phyloP scores from a whole-genome alignment of 2,888 invertebrate species.

The Dynastes tityus region DNA sequence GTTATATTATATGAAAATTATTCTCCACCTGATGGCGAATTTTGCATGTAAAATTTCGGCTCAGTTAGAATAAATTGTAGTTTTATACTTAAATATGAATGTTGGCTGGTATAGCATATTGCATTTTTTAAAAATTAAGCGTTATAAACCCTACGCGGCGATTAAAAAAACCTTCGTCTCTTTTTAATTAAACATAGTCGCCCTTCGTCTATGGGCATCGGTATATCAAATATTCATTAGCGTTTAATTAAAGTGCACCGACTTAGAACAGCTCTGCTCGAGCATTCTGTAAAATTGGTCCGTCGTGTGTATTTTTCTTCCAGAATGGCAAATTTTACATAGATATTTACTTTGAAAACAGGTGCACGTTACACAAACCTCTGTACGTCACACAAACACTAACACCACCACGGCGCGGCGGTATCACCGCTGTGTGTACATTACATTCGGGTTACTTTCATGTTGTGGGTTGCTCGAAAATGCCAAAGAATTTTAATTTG shows the following conservation, averaged over 20 bases:
- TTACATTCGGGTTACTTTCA: slow-evolving; percentile 1
- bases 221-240: neutral
- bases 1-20: too few relatives aligned
- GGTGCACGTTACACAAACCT: slow-evolving; percentile 24
- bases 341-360: slow-evolving; percentile 29
- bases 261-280: neutral
- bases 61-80: too few relatives aligned
- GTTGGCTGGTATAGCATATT: too few relatives aligned
- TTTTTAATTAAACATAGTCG: too few relatives aligned
- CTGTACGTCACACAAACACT: neutral
- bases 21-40: too few relatives aligned
- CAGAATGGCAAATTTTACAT: slow-evolving; percentile 5
- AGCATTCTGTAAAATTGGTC: slow-evolving; percentile 12
- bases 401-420: neutral
- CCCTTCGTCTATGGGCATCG: too few relatives aligned
- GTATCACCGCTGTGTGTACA: neutral
- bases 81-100: too few relatives aligned
- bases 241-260: neutral
- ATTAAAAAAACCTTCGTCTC: too few relatives aligned
- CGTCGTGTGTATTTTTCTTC: neutral
- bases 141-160: too few relatives aligned
- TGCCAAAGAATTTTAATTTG: neutral
- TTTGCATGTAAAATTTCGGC: too few relatives aligned
- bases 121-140: too few relatives aligned
- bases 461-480: neutral